Evolutionary conservation across 2,888 invertebrate genomes (phyloP).

Genomic region (Trissolcus brochymenae): DNA sequence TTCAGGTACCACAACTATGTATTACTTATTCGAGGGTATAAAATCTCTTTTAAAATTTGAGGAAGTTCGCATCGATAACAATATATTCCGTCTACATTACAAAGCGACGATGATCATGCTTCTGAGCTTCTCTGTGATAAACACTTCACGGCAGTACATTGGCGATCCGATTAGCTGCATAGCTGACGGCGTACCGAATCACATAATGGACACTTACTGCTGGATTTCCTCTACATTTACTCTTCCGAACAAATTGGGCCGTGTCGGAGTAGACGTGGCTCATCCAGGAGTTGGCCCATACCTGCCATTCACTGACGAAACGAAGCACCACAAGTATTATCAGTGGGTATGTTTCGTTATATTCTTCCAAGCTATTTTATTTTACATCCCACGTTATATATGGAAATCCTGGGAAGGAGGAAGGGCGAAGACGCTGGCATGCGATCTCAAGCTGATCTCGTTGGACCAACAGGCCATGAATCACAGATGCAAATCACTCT

Average conservation of each 20-base stretch:
- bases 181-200: constrained; percentile 91
- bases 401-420: constrained; percentile 98
- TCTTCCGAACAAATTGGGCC: constrained; percentile 88
- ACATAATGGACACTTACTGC: constrained; percentile 91
- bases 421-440: constrained; percentile 91
- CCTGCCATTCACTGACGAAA: constrained; percentile 80
- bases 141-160: constrained; percentile 96
- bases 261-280: constrained; percentile 85
- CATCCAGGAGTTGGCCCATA: constrained; percentile 88
- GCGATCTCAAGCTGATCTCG: constrained; percentile 85
- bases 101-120: constrained; percentile 94
- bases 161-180: constrained; percentile 98
- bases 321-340: constrained; percentile 95
- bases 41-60: constrained; percentile 87
- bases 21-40: too few relatives aligned
- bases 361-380: constrained; percentile 93
- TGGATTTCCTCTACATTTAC: constrained; percentile 91
- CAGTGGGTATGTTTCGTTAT: constrained; percentile 96
- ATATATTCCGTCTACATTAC: constrained; percentile 94
- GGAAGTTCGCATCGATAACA: constrained; percentile 94
- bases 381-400: constrained; percentile 92
- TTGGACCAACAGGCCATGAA: constrained; percentile 86
- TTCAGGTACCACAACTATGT: too few relatives aligned
- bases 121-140: constrained; percentile 93
- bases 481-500: constrained; percentile 88